Base-by-base conservation (phyloP, 2,888 invertebrate genomes). In the Amiota mariae region DNA sequence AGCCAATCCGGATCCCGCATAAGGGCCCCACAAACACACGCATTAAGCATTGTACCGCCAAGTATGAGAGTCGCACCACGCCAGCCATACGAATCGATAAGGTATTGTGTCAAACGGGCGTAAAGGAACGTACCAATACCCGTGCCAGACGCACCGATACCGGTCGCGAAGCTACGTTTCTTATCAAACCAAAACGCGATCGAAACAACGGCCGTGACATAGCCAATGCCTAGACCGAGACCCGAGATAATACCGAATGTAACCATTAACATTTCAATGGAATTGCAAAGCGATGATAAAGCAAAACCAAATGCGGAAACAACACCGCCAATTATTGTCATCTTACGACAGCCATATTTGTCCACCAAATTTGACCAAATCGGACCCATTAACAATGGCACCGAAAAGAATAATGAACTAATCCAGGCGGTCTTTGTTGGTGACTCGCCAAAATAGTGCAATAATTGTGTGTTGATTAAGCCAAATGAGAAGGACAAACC, bases 401-500 rank as follows among this genome's bases (percentile, higher is more conserved):
- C 95, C 0, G 97, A 95, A 89, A 97, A 94, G 86, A 98, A 97
- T 15, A 98, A 89, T 71, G 96, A 96, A 1, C 97, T 97, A 75
- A 97, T 95, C 95, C 96, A 95, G 1, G 97, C 95, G 0, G 98
- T 97, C 64, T 94, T 95, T 8, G 96, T 94, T 82, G 96, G 95
- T 59, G 94, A 94, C 48, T 95, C 94, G 73, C 92, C 91, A 87
- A 97, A 98, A 85, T 96, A 94, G 66, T 93, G 91, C 64, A 96
- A 91, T 82, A 98, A 94, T 84, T 97, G 94, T 0, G 95, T 94
- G 86, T 95, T 97, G 10, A 98, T 91, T 18, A 98, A 91, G 0
- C 98, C 98, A 88, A 98, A 98, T 1, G 97, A 96, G 88, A 98
- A 97, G 70, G 96, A 96, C 73, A 98, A 93, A 0, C 98, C 98